phyloP scores from a whole-genome alignment of 2,888 invertebrate species.

The Lasioglossum zephyrum region DNA sequence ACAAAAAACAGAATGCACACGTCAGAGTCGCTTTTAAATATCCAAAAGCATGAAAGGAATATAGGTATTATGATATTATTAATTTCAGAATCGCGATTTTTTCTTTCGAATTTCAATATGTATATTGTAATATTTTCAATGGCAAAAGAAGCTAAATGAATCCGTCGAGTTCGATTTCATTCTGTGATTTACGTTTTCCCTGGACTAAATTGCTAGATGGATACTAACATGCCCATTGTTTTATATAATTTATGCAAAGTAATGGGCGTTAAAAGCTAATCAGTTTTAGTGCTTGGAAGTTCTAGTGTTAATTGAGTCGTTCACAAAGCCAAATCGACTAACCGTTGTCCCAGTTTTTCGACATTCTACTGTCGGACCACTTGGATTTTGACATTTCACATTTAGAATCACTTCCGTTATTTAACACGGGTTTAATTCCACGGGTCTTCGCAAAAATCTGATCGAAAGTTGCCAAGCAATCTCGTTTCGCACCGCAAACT shows the following conservation, averaged over 20 bases:
- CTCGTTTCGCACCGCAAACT: background rate
- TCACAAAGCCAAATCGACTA: background rate
- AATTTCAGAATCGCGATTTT: background rate
- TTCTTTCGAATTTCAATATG: background rate
- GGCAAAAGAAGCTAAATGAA: background rate
- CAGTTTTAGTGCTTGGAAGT: background rate
- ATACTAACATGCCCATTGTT: background rate
- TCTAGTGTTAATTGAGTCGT: background rate
- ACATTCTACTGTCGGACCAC: background rate
- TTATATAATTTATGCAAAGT: background rate
- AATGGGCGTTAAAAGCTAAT: background rate
- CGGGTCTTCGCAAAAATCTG: background rate
- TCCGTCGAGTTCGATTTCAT: no score
- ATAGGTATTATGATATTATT: no score
- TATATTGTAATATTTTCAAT: background rate
- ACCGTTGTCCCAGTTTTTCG: background rate
- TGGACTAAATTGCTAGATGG: background rate
- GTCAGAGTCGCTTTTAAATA: slow-evolving; percentile 2
- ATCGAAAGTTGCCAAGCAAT: background rate
- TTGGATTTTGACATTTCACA: background rate
- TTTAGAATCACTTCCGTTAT: background rate
- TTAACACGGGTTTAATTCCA: background rate
- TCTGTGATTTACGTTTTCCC: background rate
- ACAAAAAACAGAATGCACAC: background rate
- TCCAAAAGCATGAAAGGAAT: background rate